These are phyloP conservation scores for Poeciliopsis occidentalis DNA, from an alignment of 2,113 vertebrate genomes.

Conservation along the genomic window DNA sequence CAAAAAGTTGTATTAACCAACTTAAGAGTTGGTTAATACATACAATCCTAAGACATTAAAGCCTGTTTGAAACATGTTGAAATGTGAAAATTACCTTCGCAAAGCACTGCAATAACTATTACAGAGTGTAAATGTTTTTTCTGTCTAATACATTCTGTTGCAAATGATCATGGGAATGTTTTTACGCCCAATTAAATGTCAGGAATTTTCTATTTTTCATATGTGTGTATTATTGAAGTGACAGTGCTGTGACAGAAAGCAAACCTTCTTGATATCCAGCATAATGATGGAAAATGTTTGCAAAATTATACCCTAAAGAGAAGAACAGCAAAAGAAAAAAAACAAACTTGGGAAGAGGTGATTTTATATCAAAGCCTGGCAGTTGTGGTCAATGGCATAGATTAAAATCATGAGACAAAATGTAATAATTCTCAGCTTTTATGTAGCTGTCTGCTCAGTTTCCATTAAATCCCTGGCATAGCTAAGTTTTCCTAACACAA, in stretches of 20 bases:
- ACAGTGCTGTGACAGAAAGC: neutral
- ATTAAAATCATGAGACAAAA: constrained; percentile 1
- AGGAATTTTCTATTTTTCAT: neutral
- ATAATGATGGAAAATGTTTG: neutral
- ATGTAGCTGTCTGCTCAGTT: neutral
- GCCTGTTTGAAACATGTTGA: neutral
- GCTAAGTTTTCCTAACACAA: no score
- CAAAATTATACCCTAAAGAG: neutral
- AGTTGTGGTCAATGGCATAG: neutral
- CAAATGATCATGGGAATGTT: neutral
- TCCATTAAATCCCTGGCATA: neutral
- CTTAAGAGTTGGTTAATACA: neutral
- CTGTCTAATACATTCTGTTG: neutral
- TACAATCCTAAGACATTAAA: neutral
- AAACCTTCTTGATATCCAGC: neutral
- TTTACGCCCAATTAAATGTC: neutral
- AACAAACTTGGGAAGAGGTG: neutral
- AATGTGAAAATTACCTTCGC: neutral
- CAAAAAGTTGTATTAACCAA: neutral
- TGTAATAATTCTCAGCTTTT: neutral
- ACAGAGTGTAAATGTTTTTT: neutral
- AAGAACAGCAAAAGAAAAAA: neutral
- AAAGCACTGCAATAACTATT: neutral
- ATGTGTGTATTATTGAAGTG: neutral
- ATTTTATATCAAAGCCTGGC: neutral